Percentiles rank a stretch among this genome's conserved stretches.
phyloP scores from a whole-genome alignment of 2,888 invertebrate species.

The Tipula confusa region DNA sequence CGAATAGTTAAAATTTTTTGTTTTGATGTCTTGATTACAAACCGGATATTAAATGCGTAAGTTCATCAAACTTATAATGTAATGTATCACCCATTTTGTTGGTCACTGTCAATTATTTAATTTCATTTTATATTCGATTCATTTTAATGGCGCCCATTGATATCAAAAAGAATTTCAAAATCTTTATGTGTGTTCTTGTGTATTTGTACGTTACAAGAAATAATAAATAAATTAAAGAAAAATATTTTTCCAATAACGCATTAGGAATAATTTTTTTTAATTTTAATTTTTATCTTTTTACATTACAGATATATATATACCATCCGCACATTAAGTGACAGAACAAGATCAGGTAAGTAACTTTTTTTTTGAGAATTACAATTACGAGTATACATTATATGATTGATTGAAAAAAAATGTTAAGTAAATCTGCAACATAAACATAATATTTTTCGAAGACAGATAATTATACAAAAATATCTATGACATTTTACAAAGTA shows the following conservation, averaged over 20 bases:
- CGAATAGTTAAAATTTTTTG: neutral
- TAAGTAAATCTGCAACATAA: no score
- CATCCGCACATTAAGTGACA: neutral
- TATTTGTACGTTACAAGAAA: neutral
- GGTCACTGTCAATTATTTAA: neutral
- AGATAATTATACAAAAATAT: neutral
- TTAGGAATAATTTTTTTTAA: slow-evolving; percentile 25
- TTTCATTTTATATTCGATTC: neutral
- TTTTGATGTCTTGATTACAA: neutral
- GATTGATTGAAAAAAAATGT: neutral
- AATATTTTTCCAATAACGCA: neutral
- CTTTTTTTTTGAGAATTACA: neutral
- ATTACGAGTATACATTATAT: neutral
- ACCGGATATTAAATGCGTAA: neutral
- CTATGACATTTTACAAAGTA: neutral
- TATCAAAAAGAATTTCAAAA: slow-evolving; percentile 4
- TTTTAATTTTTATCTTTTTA: neutral
- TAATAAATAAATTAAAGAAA: neutral
- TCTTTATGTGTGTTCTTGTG: neutral
- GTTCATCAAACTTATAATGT: neutral
- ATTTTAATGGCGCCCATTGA: slow-evolving; percentile 12
- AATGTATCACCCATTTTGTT: neutral
- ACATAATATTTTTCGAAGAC: neutral
- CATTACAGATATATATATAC: neutral
- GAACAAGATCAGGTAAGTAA: neutral